These are phyloP conservation scores for Drosophila affinis DNA, from an alignment of 2,888 invertebrate genomes.

Conservation along the genomic window DNA sequence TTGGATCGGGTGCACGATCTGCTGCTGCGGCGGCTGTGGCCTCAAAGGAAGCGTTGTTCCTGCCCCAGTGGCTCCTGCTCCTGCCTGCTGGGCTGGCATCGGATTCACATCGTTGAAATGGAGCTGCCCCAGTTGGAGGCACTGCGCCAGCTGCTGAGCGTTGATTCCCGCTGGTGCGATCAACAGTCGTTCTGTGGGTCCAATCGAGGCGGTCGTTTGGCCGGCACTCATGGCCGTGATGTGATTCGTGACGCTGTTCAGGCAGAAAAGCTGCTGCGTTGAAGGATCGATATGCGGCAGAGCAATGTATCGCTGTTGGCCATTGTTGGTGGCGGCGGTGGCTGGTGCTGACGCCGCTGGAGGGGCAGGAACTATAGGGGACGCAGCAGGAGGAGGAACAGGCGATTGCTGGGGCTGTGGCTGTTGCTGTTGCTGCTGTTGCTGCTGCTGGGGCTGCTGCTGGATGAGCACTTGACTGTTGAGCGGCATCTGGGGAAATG, in stretches of 20 bases:
- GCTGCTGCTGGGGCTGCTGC: conserved; percentile 38
- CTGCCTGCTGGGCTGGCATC: conserved; percentile 61
- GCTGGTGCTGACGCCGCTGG: conserved; percentile 21
- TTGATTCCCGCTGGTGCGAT: conserved; percentile 84
- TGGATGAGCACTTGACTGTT: conserved; percentile 49
- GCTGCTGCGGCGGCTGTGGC: conserved; percentile 81
- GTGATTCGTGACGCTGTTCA: conserved; percentile 84
- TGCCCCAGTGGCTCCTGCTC: conserved; percentile 27
- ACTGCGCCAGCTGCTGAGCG: conserved; percentile 83
- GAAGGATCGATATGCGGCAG: conserved; percentile 82
- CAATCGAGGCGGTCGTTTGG: conserved; percentile 83
- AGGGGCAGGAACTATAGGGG: background rate
- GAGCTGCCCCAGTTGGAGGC: conserved; percentile 83
- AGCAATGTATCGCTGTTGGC: conserved; percentile 80
- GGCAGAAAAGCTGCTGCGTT: conserved; percentile 83
- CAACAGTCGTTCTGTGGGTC: conserved; percentile 82
- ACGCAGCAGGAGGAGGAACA: conserved; percentile 22
- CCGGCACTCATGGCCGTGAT: conserved; percentile 83
- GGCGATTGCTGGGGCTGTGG: conserved; percentile 37
- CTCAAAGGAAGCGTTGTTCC: conserved; percentile 54
- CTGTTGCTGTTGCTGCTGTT: conserved; percentile 44
- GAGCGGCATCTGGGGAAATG: conserved; percentile 53
- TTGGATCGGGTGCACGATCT: conserved; percentile 82
- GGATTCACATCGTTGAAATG: conserved; percentile 84
- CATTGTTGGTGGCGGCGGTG: conserved; percentile 36